Conservation (phyloP, 1,140 invertebrate genomes). For the Rhynchophorus ferrugineus region DNA sequence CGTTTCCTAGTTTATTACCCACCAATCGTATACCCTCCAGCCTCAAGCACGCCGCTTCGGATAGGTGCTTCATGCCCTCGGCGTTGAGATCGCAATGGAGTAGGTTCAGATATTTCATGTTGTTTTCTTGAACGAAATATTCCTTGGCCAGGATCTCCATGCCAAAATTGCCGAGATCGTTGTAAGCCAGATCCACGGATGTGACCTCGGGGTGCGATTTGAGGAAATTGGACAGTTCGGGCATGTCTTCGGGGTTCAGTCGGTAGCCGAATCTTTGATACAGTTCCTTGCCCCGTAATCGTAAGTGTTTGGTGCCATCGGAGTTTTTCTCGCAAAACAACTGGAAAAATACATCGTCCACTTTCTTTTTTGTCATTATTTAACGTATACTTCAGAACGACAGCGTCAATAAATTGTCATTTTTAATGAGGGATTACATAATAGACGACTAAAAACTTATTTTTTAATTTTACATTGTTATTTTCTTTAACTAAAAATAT, state of each 20-base stretch:
- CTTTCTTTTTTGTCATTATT: constrained; percentile 14
- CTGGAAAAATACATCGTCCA: constrained; percentile 34
- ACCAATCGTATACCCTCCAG: constrained; percentile 50
- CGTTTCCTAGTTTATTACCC: constrained; percentile 31
- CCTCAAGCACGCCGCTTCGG: constrained; percentile 30
- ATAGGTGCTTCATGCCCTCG: constrained; percentile 33
- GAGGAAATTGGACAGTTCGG: constrained; percentile 43
- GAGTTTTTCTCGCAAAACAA: constrained; percentile 39
- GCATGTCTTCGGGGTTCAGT: constrained; percentile 44
- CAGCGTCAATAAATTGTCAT: too few species aligned
- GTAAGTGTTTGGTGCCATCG: constrained; percentile 37
- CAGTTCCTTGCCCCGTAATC: constrained; percentile 37
- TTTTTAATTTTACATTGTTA: too few species aligned
- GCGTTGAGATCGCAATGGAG: constrained; percentile 46
- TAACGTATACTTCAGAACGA: too few species aligned
- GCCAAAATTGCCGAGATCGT: constrained; percentile 46
- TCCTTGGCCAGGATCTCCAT: constrained; percentile 42
- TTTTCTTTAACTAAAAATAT: too few species aligned
- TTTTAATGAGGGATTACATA: too few species aligned
- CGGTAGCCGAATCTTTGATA: constrained; percentile 35
- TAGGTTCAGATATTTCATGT: constrained; percentile 46
- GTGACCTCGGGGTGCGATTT: constrained; percentile 40
- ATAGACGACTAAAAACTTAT: too few species aligned
- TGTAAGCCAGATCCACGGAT: constrained; percentile 47
- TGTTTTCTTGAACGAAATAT: constrained; percentile 27